Evolutionary conservation across 2,888 invertebrate species (phyloP).

Genomic region (Cosmia pyralina): DNA sequence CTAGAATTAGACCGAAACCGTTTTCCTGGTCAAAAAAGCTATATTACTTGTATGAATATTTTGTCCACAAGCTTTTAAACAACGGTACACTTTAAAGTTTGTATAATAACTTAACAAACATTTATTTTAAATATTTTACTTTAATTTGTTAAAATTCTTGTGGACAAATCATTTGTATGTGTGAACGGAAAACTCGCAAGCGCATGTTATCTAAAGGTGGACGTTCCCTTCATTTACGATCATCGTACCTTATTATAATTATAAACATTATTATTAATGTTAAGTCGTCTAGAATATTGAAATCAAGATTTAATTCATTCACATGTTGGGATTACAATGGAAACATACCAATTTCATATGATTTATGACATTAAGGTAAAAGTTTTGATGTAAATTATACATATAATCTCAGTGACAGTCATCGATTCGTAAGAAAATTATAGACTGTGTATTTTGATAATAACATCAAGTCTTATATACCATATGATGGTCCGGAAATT

Average conservation of each 20-base stretch:
- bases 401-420: constrained; percentile 80
- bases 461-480: constrained; percentile 82
- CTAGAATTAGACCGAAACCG: constrained; percentile 12
- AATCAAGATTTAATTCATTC: constrained; percentile 72
- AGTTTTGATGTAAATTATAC: constrained; percentile 67
- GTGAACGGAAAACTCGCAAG: constrained; percentile 44
- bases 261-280: constrained; percentile 68
- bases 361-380: constrained; percentile 61
- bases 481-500: constrained; percentile 73
- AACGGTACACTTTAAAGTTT: constrained; percentile 26
- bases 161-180: constrained; percentile 32
- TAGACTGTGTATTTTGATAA: constrained; percentile 88
- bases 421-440: constrained; percentile 74
- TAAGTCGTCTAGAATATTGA: constrained; percentile 73
- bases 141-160: constrained; percentile 42
- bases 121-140: constrained; percentile 45
- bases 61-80: constrained; percentile 43
- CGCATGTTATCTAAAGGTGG: constrained; percentile 59
- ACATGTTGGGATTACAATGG: constrained; percentile 69
- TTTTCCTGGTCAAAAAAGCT: constrained; percentile 8
- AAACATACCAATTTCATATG: constrained; percentile 64
- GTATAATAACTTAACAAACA: constrained; percentile 45
- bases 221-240: constrained; percentile 68
- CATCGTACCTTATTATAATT: constrained; percentile 69
- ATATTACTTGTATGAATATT: constrained; percentile 11